phyloP scores from a whole-genome alignment of 1,140 invertebrate species.

The Eriosoma lanigerum region DNA sequence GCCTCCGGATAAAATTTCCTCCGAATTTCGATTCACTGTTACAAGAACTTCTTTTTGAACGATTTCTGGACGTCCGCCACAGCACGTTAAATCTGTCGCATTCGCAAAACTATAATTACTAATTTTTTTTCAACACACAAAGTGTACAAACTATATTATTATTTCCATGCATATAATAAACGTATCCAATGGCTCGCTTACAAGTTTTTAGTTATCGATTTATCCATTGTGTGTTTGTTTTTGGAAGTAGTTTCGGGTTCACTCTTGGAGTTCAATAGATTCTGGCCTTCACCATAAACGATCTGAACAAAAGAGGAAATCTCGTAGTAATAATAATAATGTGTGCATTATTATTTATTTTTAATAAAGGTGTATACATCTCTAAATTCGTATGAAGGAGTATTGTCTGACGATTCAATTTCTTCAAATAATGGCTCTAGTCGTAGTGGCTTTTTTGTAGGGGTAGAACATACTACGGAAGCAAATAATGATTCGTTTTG shows the following conservation, averaged over 20 bases:
- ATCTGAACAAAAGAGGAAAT: neutral
- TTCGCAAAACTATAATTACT: slow-evolving; percentile 41
- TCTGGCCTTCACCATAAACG: slow-evolving; percentile 3
- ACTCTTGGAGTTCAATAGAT: neutral
- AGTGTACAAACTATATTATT: neutral
- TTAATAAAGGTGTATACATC: neutral
- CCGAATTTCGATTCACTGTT: slow-evolving; percentile 13
- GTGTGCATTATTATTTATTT: too few relatives aligned
- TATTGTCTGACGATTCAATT: slow-evolving; percentile 36
- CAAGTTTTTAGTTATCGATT: neutral
- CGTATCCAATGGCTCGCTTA: neutral
- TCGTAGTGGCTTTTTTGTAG: neutral
- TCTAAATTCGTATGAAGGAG: slow-evolving; percentile 10
- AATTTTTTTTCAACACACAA: slow-evolving; percentile 15
- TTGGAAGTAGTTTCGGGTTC: neutral
- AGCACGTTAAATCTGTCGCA: slow-evolving; percentile 42
- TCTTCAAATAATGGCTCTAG: slow-evolving; percentile 7
- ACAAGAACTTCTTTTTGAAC: neutral
- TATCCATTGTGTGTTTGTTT: neutral
- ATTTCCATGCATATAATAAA: neutral
- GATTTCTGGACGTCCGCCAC: neutral
- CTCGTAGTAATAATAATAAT: too few relatives aligned
- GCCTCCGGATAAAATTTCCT: slow-evolving; percentile 13
- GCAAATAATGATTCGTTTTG: neutral
- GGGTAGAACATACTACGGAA: neutral